Evolutionary conservation across 2,888 invertebrate genomes (phyloP), one percentile per base, ranked within the genome.

Genomic region (Blomia tropicalis): DNA sequence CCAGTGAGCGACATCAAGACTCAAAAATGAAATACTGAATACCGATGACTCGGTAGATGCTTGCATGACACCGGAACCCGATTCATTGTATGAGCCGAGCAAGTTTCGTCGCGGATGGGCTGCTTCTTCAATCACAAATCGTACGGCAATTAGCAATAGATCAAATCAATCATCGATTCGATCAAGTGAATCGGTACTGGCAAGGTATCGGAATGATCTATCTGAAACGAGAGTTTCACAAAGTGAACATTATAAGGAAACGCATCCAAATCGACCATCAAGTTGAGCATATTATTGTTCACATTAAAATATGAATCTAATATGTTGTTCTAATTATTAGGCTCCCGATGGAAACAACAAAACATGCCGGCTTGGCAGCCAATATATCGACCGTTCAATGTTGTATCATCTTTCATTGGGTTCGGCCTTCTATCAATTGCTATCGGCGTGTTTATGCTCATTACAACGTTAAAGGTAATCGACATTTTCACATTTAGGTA

Each of bases 361-460:
- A 82, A 87, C 63, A 77, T 98, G 69, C 90, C 92, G 69, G 92
- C 93, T 66, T 95, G 98, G 98, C 96, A 98, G 74, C 98, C 98
- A 0, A 95, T 98, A 68, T 77, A 98, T 31, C 98, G 96, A 17
- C 96, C 96, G 36, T 88, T 91, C 14, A 96, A 95, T 14, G 96
- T 96, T 7, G 76, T 96, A 66, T 96, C 98, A 4, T 88, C 92
- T 2, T 95, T 99, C 73, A 91, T 98, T 73, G 85, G 92, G 1
- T 90, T 98, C 70, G 96, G 96, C 23, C 83, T 95, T 65, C 85
- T 92, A 1, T 98, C 98, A 73, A 90, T 99, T 70, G 95, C 96
- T 3, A 87, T 98, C 67, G 98, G 98, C 59, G 84, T 93, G 67
- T 89, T 89, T 1, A 77, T 99, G 32, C 79, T 95, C 29, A 85